phyloP scores from a whole-genome alignment of 2,888 invertebrate species.

The Erebia aethiops region DNA sequence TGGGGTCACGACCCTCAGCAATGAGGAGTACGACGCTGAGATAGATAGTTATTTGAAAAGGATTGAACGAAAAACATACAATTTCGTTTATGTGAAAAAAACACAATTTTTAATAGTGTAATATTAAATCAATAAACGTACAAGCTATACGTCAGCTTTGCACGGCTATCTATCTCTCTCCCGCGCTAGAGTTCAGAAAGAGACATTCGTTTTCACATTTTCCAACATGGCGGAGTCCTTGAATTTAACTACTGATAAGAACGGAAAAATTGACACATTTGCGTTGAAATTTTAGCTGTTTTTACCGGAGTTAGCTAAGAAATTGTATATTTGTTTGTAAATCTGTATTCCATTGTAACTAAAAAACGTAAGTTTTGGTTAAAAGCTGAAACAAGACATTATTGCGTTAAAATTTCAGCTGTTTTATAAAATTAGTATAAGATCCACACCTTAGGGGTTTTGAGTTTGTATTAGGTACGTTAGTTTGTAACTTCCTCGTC shows the following conservation, averaged over 20 bases:
- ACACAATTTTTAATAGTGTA: background rate
- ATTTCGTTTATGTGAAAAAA: background rate
- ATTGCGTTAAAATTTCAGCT: no score
- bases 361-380: no score
- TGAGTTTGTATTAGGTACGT: no score
- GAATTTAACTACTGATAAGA: constrained; percentile 30
- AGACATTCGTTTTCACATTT: constrained; percentile 10
- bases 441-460: no score
- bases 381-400: no score
- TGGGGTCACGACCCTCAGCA: no score
- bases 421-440: no score
- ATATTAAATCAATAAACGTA: constrained; percentile 6
- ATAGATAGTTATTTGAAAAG: no score
- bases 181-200: background rate
- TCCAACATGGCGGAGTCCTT: constrained; percentile 23
- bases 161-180: background rate
- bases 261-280: constrained; percentile 23
- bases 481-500: no score
- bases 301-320: background rate
- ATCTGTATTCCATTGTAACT: no score
- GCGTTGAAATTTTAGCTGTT: constrained; percentile 23
- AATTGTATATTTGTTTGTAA: constrained; percentile 7
- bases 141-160: background rate
- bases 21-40: no score
- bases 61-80: no score